Base-by-base conservation (phyloP, 1,140 invertebrate genomes). In the Tetramorium alpestre region DNA sequence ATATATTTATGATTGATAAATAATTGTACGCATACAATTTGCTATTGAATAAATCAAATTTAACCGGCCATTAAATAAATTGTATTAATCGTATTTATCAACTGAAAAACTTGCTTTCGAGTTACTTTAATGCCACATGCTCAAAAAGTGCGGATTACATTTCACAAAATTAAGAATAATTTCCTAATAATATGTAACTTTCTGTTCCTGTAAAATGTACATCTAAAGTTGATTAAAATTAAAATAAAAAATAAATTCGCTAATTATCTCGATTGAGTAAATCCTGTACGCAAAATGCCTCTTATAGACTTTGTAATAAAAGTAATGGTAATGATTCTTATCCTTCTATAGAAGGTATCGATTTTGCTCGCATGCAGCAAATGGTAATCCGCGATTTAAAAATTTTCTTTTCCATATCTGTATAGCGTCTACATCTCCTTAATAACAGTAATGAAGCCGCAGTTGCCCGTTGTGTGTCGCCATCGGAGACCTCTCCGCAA, bases 401-500 rank as follows among this genome's bases (percentile, higher is more conserved):
- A 82, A 85, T 85, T 88, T 64, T 6, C 25, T 28, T 49, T 25
- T 6, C 33, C 54, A 16, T 22, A 0, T 5, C 58, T 75, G 33
- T 33, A n/a, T 8, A 8, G 38, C 22, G 22, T 22, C 47, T 62
- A 65, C 65, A 22, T 86, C 60, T 78, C 33, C 56, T 88, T 86
- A 78, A 88, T 82, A 78, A 77, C 51, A 33, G 69, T 87, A 75
- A 88, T 69, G 33, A 88, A 88, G 44, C 25, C 56, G 38, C 33
- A 44, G 49, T 65, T 51, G 56, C 47, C 3, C 25, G 25, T 72
- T 47, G 77, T 47, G 77, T 75, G 78, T 54, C 47, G n/a, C 51
- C 58, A 49, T 82, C 54, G n/a, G 64, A 65, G 58, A 67, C 54
- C 80, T 38, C 28, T 67, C 78, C 22, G 51, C 58, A 85, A 78